Base-by-base conservation (phyloP, 1,140 invertebrate genomes). In the Zaprionus lachaisei region DNA sequence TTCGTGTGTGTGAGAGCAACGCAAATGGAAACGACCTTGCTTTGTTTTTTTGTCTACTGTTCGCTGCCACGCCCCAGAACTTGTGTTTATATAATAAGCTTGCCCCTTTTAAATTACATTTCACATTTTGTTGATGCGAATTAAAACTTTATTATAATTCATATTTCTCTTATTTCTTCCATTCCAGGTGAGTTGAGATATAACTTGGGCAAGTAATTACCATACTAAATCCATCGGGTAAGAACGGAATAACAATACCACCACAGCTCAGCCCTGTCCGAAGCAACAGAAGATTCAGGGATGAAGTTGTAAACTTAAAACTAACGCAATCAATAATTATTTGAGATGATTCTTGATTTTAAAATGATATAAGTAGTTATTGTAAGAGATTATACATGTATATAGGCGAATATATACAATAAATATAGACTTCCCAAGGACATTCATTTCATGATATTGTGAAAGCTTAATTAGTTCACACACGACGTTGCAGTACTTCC, bases 141-240 rank as follows among this genome's bases (percentile, higher is more conserved):
- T 65, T 79, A 72, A 85, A 79, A 72, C 31, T 67, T 71, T 89
- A 28, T 83, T 68, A 67, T 80, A 67, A 83, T 77, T 57, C 64
- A 31, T 41, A 61, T 65, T 71, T 72, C 17, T 69, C n/a, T 34
- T 61, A 37, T 65, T 60, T 68, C 22, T 72, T 61, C 79, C 63
- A 28, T 86, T 87, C 70, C 51, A 87, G 83, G 83, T 87, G 75
- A 64, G 68, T 54, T 58, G 58, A 44, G 26, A 6, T 7, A 9
- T 1, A 47, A 12, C 15, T 26, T 68, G 41, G 44, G 14, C 22
- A n/a, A 26, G 5, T 54, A 49, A 54, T 74, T 84, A 73, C 62
- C 68, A 70, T 44, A 26, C 20, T 63, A 68, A 67, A 69, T 49
- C 47, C 47, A 80, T 41, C 38, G 44, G 47, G 31, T 34, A 34